Evolutionary conservation across 2,888 invertebrate genomes (phyloP), one percentile per base, ranked within the genome.

Genomic region (Ernsta delagoae): DNA sequence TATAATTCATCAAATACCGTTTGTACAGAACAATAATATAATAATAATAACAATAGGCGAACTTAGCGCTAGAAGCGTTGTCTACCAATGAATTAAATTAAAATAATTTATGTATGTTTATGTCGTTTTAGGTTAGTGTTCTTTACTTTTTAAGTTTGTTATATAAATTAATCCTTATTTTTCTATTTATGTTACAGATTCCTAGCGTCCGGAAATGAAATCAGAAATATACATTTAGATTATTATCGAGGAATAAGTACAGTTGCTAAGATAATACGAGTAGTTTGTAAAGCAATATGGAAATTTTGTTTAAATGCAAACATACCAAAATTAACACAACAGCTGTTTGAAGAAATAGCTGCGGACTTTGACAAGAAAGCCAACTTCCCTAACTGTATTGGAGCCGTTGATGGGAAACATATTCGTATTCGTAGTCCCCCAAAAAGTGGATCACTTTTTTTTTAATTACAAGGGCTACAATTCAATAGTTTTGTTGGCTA

Each of bases 321-420:
- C 57, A 57, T 57, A 39, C 57, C 57, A 39, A 39, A 11, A 57
- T n/a, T 39, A 12, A 57, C 57, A 57, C 36, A 36, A 12, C 12
- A 57, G n/a, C 11, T 57, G 57, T 57, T 11, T 11, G 11, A 39
- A 57, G 39, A 59, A 70, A 74, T 75, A 57, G 73, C 72, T 70
- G 67, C 65, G 16, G 69, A 71, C 70, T 74, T 73, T 65, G 63
- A 70, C 71, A 65, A 63, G 65, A 73, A 70, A 70, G 56, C 75
- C 63, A 75, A 76, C 34, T 75, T 75, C 63, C 75, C 75, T 65
- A 74, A 76, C 59, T 77, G 75, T 65, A 54, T 75, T 6, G 74
- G 73, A 60, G 72, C 73, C 43, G 7, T 75, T 45, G 76, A 76
- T 61, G 74, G 75, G 31, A 76, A 76, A 74, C 74, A 76, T 65